A percentile compares a stretch with the other conserved stretches of the same genome.
phyloP scores from a whole-genome alignment of 1,140 invertebrate genomes.

The Drosophila melanogaster region DNA sequence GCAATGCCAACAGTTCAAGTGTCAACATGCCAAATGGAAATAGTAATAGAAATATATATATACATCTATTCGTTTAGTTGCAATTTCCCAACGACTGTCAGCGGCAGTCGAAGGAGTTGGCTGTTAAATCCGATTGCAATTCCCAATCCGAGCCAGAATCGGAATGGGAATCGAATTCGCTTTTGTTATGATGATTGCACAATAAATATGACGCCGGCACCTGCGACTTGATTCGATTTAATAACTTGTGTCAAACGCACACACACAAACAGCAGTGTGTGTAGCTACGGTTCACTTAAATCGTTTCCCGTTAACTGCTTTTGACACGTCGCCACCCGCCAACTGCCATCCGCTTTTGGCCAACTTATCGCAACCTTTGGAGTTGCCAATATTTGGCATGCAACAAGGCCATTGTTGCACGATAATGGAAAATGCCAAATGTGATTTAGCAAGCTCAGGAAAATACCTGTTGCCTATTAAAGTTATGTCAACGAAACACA shows the following conservation, averaged over 20 bases:
- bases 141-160: not conserved
- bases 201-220: slow-evolving; percentile 62
- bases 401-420: slow-evolving; percentile 2
- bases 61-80: slow-evolving; percentile 66
- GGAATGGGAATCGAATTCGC: slow-evolving; percentile 2
- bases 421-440: not conserved
- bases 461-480: slow-evolving; percentile 1
- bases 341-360: not conserved
- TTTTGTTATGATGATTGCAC: slow-evolving; percentile 75
- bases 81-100: slow-evolving; percentile 41
- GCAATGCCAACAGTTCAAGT: slow-evolving; percentile 71
- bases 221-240: slow-evolving; percentile 75
- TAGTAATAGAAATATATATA: slow-evolving; percentile 50
- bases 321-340: slow-evolving; percentile 3
- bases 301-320: slow-evolving; percentile 15
- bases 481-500: not conserved
- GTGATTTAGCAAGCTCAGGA: not conserved
- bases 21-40: slow-evolving; percentile 68
- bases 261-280: not conserved
- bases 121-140: not conserved
- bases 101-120: slow-evolving; percentile 19
- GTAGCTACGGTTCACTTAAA: slow-evolving; percentile 1
- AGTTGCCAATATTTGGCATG: slow-evolving; percentile 27
- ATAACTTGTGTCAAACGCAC: slow-evolving; percentile 71
- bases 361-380: not conserved